These are phyloP conservation scores for Dicaeum eximium DNA, from an alignment of 2,113 vertebrate species.

Conservation along the genomic window DNA sequence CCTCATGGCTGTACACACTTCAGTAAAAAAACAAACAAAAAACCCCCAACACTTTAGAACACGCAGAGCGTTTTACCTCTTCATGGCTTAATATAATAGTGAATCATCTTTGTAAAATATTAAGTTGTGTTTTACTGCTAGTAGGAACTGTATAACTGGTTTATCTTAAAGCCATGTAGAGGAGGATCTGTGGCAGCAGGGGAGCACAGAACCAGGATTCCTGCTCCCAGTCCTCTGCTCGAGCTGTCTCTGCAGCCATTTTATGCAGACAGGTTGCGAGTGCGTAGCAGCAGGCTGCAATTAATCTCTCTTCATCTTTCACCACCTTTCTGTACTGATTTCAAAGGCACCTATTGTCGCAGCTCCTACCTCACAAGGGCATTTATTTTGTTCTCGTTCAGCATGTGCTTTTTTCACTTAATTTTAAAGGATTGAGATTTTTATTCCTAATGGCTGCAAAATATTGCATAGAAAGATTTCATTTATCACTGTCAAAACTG, in stretches of 20 bases:
- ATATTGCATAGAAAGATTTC: background rate
- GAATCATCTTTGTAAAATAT: background rate
- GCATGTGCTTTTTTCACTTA: background rate
- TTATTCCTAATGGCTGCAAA: background rate
- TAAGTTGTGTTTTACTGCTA: background rate
- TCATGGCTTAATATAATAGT: rapidly evolving
- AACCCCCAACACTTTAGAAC: background rate
- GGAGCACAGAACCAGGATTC: background rate
- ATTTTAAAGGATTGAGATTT: background rate
- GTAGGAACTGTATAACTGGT: background rate
- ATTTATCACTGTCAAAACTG: slow-evolving; percentile 1
- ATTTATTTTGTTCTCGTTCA: background rate
- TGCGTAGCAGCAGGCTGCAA: background rate
- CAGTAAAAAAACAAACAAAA: background rate
- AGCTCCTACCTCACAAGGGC: background rate
- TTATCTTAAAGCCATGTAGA: background rate
- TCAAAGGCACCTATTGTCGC: background rate
- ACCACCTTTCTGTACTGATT: background rate
- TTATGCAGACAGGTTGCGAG: background rate
- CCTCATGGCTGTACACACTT: background rate
- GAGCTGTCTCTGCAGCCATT: slow-evolving; percentile 11
- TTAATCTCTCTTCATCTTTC: background rate
- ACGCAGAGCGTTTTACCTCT: background rate
- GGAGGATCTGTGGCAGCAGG: background rate
- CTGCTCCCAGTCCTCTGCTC: background rate